Evolutionary conservation across 2,888 invertebrate species (phyloP).

Genomic region (Megaustenia siamemsis): DNA sequence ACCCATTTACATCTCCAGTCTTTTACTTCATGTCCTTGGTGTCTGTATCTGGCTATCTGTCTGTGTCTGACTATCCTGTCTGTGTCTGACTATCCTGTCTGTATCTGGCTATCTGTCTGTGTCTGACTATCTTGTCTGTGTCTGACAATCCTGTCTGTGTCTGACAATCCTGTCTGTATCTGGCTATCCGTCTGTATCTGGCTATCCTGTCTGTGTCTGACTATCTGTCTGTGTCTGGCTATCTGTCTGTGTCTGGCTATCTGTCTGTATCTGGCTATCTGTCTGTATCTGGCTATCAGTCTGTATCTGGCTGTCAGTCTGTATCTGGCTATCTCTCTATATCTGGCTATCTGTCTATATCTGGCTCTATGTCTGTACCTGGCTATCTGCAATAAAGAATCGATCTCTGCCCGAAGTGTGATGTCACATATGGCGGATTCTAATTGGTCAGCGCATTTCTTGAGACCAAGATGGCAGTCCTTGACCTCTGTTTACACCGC

Average conservation of each 20-base stretch:
- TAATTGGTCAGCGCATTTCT: too few species aligned
- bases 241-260: not conserved
- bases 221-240: conserved; percentile 9
- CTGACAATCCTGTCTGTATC: too few species aligned
- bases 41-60: conserved; percentile 9
- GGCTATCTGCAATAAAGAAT: not conserved
- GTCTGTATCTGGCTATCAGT: not conserved
- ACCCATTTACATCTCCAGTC: not conserved
- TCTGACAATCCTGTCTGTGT: too few species aligned
- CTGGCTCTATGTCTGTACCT: not conserved
- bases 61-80: too few species aligned
- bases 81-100: too few species aligned
- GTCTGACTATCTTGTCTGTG: too few species aligned
- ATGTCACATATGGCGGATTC: not conserved
- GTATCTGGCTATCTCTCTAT: conserved; percentile 34
- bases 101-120: too few species aligned
- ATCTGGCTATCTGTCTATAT: conserved; percentile 23
- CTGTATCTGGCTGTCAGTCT: conserved; percentile 26
- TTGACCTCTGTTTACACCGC: too few species aligned
- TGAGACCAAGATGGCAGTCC: too few species aligned
- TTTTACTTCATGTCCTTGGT: not conserved
- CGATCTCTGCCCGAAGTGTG: too few species aligned
- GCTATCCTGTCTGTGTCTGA: too few species aligned
- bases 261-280: not conserved
- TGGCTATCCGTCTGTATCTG: too few species aligned